Evolutionary conservation across 2,113 vertebrate species (phyloP).

Genomic region (Chitala chitala): DNA sequence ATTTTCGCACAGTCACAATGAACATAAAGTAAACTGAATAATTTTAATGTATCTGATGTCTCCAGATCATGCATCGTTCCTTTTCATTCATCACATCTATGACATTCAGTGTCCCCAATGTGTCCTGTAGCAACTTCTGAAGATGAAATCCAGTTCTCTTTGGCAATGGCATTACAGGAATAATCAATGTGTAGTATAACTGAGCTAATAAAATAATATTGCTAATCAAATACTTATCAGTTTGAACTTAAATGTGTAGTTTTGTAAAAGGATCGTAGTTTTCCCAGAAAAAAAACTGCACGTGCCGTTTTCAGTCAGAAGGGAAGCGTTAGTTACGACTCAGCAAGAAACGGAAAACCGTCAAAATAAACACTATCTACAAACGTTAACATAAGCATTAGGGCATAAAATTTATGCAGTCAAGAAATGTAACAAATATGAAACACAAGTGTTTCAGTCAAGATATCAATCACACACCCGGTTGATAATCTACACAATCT

Average conservation of each 20-base stretch:
- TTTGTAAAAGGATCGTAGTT: neutral
- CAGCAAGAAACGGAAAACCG: neutral
- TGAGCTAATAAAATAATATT: neutral
- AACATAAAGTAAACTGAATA: too few species aligned
- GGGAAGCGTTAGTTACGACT: neutral
- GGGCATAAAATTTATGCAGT: too few species aligned
- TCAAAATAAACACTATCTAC: neutral
- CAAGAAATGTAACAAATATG: constrained; percentile 44
- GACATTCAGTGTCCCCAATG: neutral
- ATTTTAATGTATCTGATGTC: too few species aligned
- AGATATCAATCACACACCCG: constrained; percentile 7
- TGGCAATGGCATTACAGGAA: neutral
- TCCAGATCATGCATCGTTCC: too few species aligned
- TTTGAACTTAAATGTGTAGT: neutral
- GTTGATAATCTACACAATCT: neutral
- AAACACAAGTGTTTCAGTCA: constrained; percentile 42
- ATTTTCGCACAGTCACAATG: too few species aligned
- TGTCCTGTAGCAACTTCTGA: neutral
- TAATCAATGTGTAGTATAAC: too few species aligned
- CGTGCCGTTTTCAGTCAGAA: neutral
- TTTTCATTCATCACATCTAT: too few species aligned
- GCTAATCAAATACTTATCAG: neutral
- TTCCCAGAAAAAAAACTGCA: neutral
- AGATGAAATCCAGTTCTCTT: too few species aligned
- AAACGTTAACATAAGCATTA: too few species aligned